Evolutionary conservation across 2,888 invertebrate species (phyloP).

Genomic region (Eledona agricola): DNA sequence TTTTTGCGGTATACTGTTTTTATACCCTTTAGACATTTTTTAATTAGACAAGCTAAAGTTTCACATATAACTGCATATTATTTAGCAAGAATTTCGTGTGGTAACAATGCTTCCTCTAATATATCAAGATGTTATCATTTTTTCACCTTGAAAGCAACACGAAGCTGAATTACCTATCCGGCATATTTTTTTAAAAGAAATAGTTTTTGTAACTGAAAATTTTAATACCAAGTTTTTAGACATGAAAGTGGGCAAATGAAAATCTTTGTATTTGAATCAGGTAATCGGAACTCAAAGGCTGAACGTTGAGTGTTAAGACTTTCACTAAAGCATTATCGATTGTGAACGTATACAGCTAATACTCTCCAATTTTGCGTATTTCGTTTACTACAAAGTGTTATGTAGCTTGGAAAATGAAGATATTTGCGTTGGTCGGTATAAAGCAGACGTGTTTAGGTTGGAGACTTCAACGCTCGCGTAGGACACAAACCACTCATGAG

Average conservation of each 20-base stretch:
- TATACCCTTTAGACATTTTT: too few relatives aligned
- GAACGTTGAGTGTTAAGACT: too few relatives aligned
- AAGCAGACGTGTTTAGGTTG: neutral
- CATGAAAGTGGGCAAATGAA: too few relatives aligned
- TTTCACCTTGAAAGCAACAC: constrained; percentile 21
- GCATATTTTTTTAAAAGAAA: constrained; percentile 4
- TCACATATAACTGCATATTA: neutral
- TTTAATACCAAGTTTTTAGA: constrained; percentile 2
- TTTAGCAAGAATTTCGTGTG: constrained; percentile 1
- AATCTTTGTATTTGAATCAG: too few relatives aligned
- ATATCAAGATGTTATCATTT: constrained; percentile 21
- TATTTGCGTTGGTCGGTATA: too few relatives aligned
- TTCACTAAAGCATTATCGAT: constrained; percentile 3
- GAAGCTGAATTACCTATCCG: constrained; percentile 16
- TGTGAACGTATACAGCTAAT: neutral
- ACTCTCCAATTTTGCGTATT: neutral
- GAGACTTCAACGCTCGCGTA: constrained; percentile 27
- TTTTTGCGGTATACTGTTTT: too few relatives aligned
- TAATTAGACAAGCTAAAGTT: neutral
- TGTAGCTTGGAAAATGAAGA: too few relatives aligned
- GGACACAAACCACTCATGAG: neutral
- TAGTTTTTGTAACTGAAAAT: neutral
- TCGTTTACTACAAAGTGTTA: too few relatives aligned
- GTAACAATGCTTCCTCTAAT: constrained; percentile 19
- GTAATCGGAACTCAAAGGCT: too few relatives aligned